These are phyloP conservation scores for Pimpla rufipes DNA, from an alignment of 2,888 invertebrate genomes.

Conservation along the genomic window DNA sequence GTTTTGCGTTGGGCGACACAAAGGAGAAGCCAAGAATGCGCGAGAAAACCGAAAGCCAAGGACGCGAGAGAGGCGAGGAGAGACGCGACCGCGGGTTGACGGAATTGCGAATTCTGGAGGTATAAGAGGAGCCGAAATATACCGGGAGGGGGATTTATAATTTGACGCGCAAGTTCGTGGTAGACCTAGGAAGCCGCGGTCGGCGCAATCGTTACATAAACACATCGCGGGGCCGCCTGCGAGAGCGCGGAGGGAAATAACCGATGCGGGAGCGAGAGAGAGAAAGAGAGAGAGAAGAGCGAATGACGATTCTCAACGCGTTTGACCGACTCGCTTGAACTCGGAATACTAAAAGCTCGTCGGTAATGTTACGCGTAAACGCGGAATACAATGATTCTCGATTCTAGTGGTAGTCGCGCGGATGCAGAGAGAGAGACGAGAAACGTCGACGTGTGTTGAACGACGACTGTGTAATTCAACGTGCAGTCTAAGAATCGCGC, in stretches of 20 bases:
- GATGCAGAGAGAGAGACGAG: constrained; percentile 12
- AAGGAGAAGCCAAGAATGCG: constrained; percentile 60
- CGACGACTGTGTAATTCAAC: neutral
- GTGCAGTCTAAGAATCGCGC: constrained; percentile 40
- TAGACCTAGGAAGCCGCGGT: constrained; percentile 1
- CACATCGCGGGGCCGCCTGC: constrained; percentile 23
- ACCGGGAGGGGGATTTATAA: neutral
- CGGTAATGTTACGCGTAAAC: constrained; percentile 40
- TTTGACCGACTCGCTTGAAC: constrained; percentile 61
- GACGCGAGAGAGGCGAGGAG: too few species aligned
- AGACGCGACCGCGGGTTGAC: neutral
- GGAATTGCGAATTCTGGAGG: constrained; percentile 14
- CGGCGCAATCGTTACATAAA: constrained; percentile 50
- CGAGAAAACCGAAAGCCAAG: constrained; percentile 42
- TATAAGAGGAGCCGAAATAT: constrained; percentile 8
- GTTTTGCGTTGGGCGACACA: constrained; percentile 33
- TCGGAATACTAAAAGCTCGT: constrained; percentile 60
- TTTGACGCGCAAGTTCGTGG: constrained; percentile 17
- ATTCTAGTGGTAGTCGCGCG: neutral
- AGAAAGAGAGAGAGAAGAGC: constrained; percentile 26
- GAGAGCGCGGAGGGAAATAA: constrained; percentile 39
- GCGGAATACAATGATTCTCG: constrained; percentile 53
- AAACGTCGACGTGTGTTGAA: neutral
- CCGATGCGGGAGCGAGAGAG: constrained; percentile 11
- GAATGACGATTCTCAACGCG: constrained; percentile 55